A percentile compares a stretch with the other conserved stretches of the same genome.
Conservation (phyloP, 2,888 invertebrate genomes). For the Metacarcinus magister region DNA sequence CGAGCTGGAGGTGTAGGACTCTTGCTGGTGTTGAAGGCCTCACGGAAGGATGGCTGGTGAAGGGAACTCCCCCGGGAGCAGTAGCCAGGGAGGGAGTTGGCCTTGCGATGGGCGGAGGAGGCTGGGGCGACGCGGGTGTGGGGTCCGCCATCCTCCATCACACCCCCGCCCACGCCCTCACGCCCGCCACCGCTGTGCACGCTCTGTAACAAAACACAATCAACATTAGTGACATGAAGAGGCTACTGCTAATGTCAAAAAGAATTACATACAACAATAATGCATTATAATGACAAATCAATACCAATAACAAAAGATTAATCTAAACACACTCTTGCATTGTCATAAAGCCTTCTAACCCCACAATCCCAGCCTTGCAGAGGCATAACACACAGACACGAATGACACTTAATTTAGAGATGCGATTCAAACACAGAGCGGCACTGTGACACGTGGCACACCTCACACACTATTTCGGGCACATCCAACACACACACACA, state of each 20-base stretch:
- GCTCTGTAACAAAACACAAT: slow-evolving; percentile 78
- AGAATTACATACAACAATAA: slow-evolving; percentile 39
- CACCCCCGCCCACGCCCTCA: slow-evolving; percentile 78
- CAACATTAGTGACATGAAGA: not conserved
- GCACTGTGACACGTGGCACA: not conserved
- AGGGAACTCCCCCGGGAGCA: slow-evolving; percentile 68
- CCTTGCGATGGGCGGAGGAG: slow-evolving; percentile 77
- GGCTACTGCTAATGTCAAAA: not conserved
- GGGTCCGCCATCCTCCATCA: slow-evolving; percentile 82
- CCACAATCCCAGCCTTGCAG: not conserved
- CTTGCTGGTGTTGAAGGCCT: slow-evolving; percentile 79
- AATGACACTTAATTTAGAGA: not conserved
- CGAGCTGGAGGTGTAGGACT: slow-evolving; percentile 68
- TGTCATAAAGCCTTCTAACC: not conserved
- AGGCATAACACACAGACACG: not conserved
- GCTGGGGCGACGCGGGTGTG: slow-evolving; percentile 76
- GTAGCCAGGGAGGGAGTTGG: slow-evolving; percentile 78
- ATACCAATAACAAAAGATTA: slow-evolving; percentile 10
- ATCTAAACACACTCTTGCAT: not conserved
- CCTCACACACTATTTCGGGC: slow-evolving; percentile 45
- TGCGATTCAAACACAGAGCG: not conserved
- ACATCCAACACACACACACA: not conserved
- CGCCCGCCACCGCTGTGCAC: slow-evolving; percentile 79
- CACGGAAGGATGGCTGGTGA: slow-evolving; percentile 74
- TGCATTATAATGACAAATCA: not conserved